These are phyloP conservation scores for Brachyalestes nurse DNA, from an alignment of 2,797 vertebrate genomes.

Conservation along the genomic window DNA sequence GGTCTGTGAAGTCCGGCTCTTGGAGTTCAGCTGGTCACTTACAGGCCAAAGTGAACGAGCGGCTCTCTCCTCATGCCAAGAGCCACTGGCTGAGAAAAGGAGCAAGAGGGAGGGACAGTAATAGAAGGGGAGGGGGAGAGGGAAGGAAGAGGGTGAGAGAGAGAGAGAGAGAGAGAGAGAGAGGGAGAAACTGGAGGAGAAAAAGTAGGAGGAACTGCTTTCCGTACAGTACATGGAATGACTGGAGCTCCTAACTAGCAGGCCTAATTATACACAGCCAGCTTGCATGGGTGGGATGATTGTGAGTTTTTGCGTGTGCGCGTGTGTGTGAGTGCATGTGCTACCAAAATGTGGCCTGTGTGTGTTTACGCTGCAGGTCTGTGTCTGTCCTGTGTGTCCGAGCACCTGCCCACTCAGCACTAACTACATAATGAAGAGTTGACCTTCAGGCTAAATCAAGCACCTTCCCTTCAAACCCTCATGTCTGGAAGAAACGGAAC, in stretches of 20 bases:
- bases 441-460: slow-evolving; percentile 35
- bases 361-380: slow-evolving; percentile 35
- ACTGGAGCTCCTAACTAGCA: slow-evolving; percentile 46
- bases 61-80: slow-evolving; percentile 31
- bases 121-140: slow-evolving; percentile 9
- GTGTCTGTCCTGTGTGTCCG: slow-evolving; percentile 21
- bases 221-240: background rate
- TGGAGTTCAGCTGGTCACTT: slow-evolving; percentile 19
- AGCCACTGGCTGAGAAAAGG: slow-evolving; percentile 34
- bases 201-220: slow-evolving; percentile 38
- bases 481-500: background rate
- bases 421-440: slow-evolving; percentile 37
- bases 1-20: background rate
- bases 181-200: background rate
- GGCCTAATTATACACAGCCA: slow-evolving; percentile 51
- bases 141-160: background rate
- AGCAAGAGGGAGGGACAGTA: slow-evolving; percentile 26
- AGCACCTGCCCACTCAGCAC: slow-evolving; percentile 37
- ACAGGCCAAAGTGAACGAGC: slow-evolving; percentile 13
- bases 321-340: slow-evolving; percentile 20
- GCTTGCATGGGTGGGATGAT: slow-evolving; percentile 52
- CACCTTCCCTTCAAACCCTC: slow-evolving; percentile 21
- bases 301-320: slow-evolving; percentile 34
- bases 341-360: slow-evolving; percentile 25
- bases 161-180: background rate